Conservation (phyloP, 2,797 vertebrate species). For the Sebastes steindachneri region DNA sequence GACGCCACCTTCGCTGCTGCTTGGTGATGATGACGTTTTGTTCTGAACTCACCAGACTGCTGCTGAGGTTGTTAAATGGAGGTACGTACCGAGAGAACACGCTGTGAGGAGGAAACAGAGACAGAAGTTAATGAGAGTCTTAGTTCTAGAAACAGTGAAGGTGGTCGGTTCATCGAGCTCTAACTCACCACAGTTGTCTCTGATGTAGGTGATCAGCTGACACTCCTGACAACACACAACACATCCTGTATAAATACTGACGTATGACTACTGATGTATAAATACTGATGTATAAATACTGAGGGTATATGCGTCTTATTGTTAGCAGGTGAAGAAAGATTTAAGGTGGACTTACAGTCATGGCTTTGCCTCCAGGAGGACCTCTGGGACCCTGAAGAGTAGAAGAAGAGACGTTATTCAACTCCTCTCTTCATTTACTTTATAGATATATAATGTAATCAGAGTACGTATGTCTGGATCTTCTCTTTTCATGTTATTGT, state of each 20-base stretch:
- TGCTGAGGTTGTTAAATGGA: no score
- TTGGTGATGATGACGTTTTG: no score
- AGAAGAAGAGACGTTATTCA: neutral
- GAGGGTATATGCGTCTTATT: neutral
- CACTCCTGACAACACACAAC: constrained; percentile 82
- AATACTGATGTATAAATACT: no score
- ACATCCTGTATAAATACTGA: neutral
- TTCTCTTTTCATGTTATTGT: no score
- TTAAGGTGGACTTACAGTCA: constrained; percentile 15
- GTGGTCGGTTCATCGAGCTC: neutral
- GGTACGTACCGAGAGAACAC: neutral
- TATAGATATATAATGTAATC: neutral
- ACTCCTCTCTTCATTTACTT: neutral
- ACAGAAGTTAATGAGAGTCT: neutral
- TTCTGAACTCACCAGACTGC: no score
- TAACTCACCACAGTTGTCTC: constrained; percentile 88
- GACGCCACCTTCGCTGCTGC: no score
- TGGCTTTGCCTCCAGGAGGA: constrained; percentile 63
- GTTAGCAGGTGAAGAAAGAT: neutral
- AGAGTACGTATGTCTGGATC: no score
- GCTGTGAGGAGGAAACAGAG: neutral
- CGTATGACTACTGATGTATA: no score
- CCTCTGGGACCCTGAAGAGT: constrained; percentile 84
- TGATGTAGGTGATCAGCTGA: constrained; percentile 85
- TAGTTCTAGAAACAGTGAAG: neutral